phyloP scores from a whole-genome alignment of 2,113 vertebrate species.

The Caracal caracal region DNA sequence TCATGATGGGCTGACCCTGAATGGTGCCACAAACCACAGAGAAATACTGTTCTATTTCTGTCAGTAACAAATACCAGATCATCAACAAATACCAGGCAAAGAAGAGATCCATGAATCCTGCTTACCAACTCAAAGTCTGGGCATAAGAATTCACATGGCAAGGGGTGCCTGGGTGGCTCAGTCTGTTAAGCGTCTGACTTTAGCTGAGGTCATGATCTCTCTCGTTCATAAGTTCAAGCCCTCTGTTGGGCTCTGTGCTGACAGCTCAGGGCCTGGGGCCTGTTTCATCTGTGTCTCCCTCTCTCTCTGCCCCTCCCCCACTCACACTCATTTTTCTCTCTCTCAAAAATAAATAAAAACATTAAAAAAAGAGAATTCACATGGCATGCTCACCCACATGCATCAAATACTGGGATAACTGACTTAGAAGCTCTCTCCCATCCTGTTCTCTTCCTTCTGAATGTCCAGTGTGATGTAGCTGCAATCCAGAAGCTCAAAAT shows the following conservation, averaged over 20 bases:
- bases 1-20: background rate
- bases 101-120: background rate
- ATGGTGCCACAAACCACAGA: background rate
- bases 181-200: too few relatives aligned
- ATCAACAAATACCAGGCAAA: background rate
- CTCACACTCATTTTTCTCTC: too few relatives aligned
- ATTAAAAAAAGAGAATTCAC: background rate
- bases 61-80: background rate
- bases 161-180: too few relatives aligned
- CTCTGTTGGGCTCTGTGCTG: too few relatives aligned
- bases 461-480: background rate
- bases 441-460: background rate
- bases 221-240: too few relatives aligned
- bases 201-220: too few relatives aligned
- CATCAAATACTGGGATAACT: background rate
- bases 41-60: background rate
- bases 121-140: background rate
- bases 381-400: background rate
- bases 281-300: too few relatives aligned
- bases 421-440: background rate
- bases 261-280: too few relatives aligned
- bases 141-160: background rate
- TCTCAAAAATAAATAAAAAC: too few relatives aligned
- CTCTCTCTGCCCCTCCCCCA: too few relatives aligned
- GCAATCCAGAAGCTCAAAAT: background rate